Conservation (phyloP, 2,888 invertebrate genomes). For the Blomia tropicalis region DNA sequence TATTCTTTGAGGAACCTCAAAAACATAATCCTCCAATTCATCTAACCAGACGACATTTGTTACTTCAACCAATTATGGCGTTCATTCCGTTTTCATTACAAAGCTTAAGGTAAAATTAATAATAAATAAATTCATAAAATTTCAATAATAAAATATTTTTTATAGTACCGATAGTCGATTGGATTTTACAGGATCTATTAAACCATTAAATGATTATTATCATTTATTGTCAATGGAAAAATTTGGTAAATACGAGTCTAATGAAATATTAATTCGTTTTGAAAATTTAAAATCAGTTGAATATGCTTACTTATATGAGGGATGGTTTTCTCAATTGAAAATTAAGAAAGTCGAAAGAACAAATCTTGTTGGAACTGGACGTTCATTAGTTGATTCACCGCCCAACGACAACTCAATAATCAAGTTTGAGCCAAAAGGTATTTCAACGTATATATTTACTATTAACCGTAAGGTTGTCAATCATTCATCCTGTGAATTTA, state of each 20-base stretch:
- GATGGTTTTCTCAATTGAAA: no score
- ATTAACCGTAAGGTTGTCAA: background rate
- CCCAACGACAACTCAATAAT: no score
- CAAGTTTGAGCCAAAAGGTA: background rate
- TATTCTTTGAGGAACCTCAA: background rate
- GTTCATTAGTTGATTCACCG: background rate
- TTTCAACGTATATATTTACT: background rate
- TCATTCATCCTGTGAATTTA: background rate
- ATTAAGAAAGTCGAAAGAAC: background rate
- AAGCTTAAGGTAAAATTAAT: background rate
- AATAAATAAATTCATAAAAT: background rate
- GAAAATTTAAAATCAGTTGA: conserved; percentile 1
- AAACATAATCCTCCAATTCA: conserved; percentile 40
- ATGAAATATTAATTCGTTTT: conserved; percentile 6
- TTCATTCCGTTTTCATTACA: background rate
- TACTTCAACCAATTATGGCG: background rate
- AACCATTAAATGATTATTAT: conserved; percentile 27
- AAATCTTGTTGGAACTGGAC: background rate
- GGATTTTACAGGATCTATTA: no score
- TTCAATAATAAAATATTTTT: no score
- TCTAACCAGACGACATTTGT: background rate
- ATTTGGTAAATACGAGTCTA: background rate
- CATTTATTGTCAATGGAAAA: conserved; percentile 27
- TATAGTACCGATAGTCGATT: no score
- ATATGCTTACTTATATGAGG: no score